Percentiles rank a stretch among this genome's conserved stretches.
These are phyloP conservation scores for Mamestra brassicae DNA, from an alignment of 2,888 invertebrate species.

Conservation along the genomic window DNA sequence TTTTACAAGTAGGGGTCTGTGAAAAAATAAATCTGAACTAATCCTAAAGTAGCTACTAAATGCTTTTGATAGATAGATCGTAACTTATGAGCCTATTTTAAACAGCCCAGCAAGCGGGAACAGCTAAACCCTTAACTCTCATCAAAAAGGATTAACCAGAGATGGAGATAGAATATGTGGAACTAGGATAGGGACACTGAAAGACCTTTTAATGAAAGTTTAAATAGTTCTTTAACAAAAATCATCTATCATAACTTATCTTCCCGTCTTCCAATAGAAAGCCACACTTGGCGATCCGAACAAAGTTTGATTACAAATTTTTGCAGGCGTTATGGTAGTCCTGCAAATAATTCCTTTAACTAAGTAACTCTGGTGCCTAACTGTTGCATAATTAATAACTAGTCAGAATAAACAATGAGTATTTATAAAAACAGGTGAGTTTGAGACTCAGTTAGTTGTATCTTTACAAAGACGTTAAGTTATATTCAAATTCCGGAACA, in stretches of 20 bases:
- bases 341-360: not conserved
- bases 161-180: no score
- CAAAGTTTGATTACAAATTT: not conserved
- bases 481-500: no score
- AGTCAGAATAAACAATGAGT: no score
- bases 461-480: no score
- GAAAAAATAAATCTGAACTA: no score
- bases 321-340: not conserved
- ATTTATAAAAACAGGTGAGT: not conserved
- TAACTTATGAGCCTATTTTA: not conserved
- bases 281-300: not conserved
- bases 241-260: not conserved
- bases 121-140: not conserved
- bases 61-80: no score
- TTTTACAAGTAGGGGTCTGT: no score
- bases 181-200: not conserved
- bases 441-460: not conserved
- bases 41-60: no score
- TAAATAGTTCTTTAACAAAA: not conserved
- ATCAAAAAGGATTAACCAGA: not conserved
- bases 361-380: not conserved
- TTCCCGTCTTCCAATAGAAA: not conserved
- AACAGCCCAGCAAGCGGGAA: not conserved
- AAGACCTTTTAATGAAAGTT: not conserved
- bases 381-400: not conserved